These are phyloP conservation scores for Trichomalopsis sarcophagae DNA, from an alignment of 1,140 invertebrate genomes.

Conservation along the genomic window DNA sequence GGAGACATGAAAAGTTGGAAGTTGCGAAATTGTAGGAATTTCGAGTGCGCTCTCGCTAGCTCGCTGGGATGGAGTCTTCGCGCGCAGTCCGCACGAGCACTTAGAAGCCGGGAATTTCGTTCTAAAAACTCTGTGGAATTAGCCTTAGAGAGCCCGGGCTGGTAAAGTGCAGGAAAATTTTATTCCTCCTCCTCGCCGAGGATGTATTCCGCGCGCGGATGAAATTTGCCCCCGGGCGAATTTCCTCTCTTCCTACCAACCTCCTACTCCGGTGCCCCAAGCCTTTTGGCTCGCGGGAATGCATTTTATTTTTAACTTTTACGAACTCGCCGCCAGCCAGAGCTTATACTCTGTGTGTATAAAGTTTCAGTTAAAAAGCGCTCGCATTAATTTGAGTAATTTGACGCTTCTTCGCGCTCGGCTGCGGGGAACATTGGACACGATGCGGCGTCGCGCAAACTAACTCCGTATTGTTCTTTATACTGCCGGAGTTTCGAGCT, in stretches of 20 bases:
- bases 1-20: constrained; percentile 73
- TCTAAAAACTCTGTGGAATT: constrained; percentile 52
- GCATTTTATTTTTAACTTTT: constrained; percentile 50
- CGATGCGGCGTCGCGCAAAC: background rate
- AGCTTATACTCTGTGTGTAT: background rate
- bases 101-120: constrained; percentile 58
- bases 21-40: constrained; percentile 70
- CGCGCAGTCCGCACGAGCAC: constrained; percentile 23
- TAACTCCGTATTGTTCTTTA: background rate
- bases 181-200: constrained; percentile 17
- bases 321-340: constrained; percentile 19
- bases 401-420: background rate
- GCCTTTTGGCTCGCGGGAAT: constrained; percentile 13
- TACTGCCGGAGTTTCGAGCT: background rate
- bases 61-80: background rate
- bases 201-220: constrained; percentile 7
- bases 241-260: background rate
- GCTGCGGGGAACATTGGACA: background rate
- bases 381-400: constrained; percentile 45
- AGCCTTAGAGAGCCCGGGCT: constrained; percentile 47
- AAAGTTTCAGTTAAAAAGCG: constrained; percentile 36
- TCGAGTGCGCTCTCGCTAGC: constrained; percentile 41
- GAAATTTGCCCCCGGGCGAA: constrained; percentile 31
- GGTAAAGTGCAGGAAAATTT: constrained; percentile 51
- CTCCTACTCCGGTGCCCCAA: too few relatives aligned